Evolutionary conservation across 2,888 invertebrate genomes (phyloP), one percentile per base, ranked within the genome.

Genomic region (Rhorus exstirpatorius): DNA sequence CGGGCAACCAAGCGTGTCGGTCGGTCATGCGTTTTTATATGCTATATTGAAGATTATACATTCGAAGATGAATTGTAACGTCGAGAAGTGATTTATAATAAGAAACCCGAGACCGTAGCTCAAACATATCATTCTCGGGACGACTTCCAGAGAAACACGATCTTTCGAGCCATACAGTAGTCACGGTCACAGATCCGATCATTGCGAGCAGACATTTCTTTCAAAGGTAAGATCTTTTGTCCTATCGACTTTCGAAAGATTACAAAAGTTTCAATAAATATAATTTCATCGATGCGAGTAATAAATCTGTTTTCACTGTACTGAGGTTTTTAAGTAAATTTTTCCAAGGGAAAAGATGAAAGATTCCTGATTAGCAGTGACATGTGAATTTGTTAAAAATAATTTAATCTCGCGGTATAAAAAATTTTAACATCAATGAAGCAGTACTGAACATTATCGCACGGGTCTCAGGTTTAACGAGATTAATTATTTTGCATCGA

Each of bases 1-100:
- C 8, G 17, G 4, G 81, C 87, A 86, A 55, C 80, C 61, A 70
- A 14, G 85, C 84, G 79, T 87, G 71, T 79, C 87, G 82, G 76
- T 63, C 82, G 72, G 81, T 84, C 41, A 24, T n/a, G n/a, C n/a
- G 53, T 3, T 0, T 67, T 19, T 1, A 35, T 41, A 75, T n/a
- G n/a, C 68, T 71, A 81, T 53, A 49, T 49, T 68, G 65, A 53
- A 74, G 83, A 86, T 84, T 35, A 35, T 1, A 76, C 17, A 38
- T 19, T 46, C 17, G 10, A 46, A n/a, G 44, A 63, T 24, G 24
- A 65, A 72, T 17, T 44, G n/a, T 19, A 35, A 2, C 21, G 8
- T 46, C 8, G 72, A 12, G 3, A n/a, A 17, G 38, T 19, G 19
- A 65, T 49, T 65, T 8, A 72, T 10, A 10, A 81, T 83, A 82